These are phyloP conservation scores for Ptiloglossa arizonensis DNA, from an alignment of 1,140 invertebrate genomes.

Conservation along the genomic window DNA sequence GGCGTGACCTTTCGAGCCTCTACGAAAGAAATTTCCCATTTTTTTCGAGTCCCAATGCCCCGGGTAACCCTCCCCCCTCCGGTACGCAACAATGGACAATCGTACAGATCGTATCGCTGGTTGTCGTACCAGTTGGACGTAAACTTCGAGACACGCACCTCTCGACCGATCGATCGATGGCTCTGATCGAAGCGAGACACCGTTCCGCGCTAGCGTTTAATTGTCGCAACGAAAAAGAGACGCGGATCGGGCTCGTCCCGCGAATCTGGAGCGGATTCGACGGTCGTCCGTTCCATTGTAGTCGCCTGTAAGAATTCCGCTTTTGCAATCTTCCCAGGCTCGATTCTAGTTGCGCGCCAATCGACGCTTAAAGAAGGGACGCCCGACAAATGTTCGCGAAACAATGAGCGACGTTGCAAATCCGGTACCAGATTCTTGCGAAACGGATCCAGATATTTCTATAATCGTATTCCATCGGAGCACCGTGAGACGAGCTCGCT, in stretches of 20 bases:
- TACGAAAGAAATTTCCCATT: too few relatives aligned
- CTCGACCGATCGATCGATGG: not conserved
- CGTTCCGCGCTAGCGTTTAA: constrained; percentile 27
- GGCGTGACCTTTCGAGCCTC: too few relatives aligned
- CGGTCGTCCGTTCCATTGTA: constrained; percentile 71
- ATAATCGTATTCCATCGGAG: constrained; percentile 56
- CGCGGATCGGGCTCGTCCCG: constrained; percentile 36
- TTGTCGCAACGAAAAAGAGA: constrained; percentile 36
- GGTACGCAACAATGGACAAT: not conserved
- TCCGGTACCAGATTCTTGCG: constrained; percentile 57
- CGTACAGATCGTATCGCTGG: not conserved
- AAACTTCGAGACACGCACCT: not conserved
- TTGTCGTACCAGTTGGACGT: not conserved
- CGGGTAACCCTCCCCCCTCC: too few relatives aligned
- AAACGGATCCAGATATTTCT: constrained; percentile 66
- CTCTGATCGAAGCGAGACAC: not conserved
- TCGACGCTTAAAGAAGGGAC: constrained; percentile 59
- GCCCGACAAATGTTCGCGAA: constrained; percentile 66
- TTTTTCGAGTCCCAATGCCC: too few relatives aligned
- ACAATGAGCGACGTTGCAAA: constrained; percentile 66
- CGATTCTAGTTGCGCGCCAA: constrained; percentile 61
- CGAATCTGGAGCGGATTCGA: constrained; percentile 71
- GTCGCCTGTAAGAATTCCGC: constrained; percentile 71
- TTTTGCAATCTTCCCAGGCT: constrained; percentile 78
- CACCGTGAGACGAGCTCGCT: constrained; percentile 39